Conservation (phyloP, 1,140 invertebrate species). For the Drosophila pandora region DNA sequence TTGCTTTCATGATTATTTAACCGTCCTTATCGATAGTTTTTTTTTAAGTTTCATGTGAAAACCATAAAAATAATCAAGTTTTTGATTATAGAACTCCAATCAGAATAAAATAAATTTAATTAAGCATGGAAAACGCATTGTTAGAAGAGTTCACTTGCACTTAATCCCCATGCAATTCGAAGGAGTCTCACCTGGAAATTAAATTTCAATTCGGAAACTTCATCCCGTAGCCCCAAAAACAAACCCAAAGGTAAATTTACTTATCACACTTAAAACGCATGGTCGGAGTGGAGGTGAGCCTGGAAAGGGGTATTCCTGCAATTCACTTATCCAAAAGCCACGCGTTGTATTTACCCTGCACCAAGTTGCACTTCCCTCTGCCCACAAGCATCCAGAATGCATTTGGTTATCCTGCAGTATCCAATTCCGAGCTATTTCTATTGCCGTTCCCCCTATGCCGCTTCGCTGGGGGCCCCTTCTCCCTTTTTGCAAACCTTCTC, state of each 20-base stretch:
- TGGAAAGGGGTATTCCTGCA: constrained; percentile 8
- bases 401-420: constrained; percentile 52
- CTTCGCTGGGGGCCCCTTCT: not conserved
- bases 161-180: too few relatives aligned
- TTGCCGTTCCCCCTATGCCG: constrained; percentile 19
- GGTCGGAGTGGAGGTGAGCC: not conserved
- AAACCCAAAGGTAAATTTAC: constrained; percentile 43
- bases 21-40: not conserved
- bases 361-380: not conserved
- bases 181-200: constrained; percentile 29
- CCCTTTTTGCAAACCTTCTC: constrained; percentile 20
- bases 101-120: too few relatives aligned
- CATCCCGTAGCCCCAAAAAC: constrained; percentile 28
- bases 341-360: constrained; percentile 20
- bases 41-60: not conserved
- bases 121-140: not conserved
- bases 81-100: too few relatives aligned
- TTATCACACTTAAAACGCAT: constrained; percentile 53
- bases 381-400: constrained; percentile 23
- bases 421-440: constrained; percentile 63
- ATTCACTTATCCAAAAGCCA: constrained; percentile 42
- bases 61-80: too few relatives aligned
- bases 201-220: constrained; percentile 30
- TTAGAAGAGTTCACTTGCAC: not conserved
- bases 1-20: too few relatives aligned